Base-by-base conservation (phyloP, 2,113 vertebrate species). In the Percopsis transmontana region DNA sequence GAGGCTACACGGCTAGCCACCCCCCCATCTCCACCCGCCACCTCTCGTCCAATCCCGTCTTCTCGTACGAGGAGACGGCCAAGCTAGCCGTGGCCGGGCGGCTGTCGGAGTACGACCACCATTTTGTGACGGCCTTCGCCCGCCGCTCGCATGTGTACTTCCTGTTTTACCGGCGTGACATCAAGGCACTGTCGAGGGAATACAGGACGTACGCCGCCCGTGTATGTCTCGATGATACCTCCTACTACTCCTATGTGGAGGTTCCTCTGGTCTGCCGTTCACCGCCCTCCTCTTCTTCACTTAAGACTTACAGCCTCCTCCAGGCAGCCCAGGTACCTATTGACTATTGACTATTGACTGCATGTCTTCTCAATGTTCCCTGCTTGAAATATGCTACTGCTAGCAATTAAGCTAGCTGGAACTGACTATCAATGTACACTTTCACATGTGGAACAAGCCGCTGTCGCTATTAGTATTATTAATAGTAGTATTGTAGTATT, bases 191-290 rank as follows among this genome's bases (percentile, higher is more conserved):
- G 0, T 94, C 94, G 0, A 90, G 96, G 7, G 95, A 96, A 71
- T 99, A 98, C 78, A 93, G 90, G 7, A 96, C 96, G 4, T 99
- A 97, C 2, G 92, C 95, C 15, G 97, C 96, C 0, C 91, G 96
- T 0, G 94, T 99, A 72, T 99, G 97, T 74, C 85, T 96, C 56
- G 93, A 94, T 2, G 97, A 99, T 81, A 91, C 91, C 7, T 95
- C 97, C 40, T 99, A 98, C 74, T 99, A 99, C 62, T 99, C 97
- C 0, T 99, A 99, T 0, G 96, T 99, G 83, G 97, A 99, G 85
- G 70, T 99, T 62, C 97, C 97, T 1, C 89, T 99, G 58, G 85
- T 92, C 16, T 99, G 97, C 71, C 78, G 9, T 21, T 89, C 78
- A 1, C 61, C 60, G 7, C 70, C 79, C 12, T 62, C 53, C 52